Conservation (phyloP, 2,113 vertebrate species). For the Psilopogon haemacephalus region DNA sequence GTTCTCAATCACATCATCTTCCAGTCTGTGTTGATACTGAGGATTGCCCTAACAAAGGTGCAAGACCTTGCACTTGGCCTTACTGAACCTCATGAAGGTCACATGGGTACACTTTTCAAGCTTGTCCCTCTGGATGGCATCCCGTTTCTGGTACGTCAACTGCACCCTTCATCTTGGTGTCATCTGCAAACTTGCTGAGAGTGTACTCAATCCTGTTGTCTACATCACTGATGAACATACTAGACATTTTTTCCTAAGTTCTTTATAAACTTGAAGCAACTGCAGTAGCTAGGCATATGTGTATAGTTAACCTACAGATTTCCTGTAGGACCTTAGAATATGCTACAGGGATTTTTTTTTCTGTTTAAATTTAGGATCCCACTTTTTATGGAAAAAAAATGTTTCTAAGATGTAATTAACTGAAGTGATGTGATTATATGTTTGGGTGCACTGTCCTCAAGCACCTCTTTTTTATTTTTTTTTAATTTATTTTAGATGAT, state of each 20-base stretch:
- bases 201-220: too few species aligned
- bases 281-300: background rate
- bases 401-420: background rate
- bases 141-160: too few species aligned
- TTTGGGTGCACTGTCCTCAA: background rate
- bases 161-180: too few species aligned
- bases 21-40: too few species aligned
- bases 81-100: too few species aligned
- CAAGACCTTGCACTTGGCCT: too few species aligned
- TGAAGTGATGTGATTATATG: background rate
- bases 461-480: background rate
- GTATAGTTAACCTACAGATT: fast-evolving
- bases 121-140: too few species aligned
- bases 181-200: too few species aligned
- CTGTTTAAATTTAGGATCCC: background rate
- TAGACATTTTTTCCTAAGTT: background rate
- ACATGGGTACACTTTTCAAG: too few species aligned
- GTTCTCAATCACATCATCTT: too few species aligned
- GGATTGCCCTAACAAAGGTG: too few species aligned
- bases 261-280: background rate
- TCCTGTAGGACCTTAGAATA: background rate
- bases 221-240: too few species aligned
- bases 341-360: background rate
- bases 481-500: background rate
- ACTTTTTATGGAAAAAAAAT: background rate